phyloP scores from a whole-genome alignment of 2,888 invertebrate genomes.

The Pyrrhia umbra region DNA sequence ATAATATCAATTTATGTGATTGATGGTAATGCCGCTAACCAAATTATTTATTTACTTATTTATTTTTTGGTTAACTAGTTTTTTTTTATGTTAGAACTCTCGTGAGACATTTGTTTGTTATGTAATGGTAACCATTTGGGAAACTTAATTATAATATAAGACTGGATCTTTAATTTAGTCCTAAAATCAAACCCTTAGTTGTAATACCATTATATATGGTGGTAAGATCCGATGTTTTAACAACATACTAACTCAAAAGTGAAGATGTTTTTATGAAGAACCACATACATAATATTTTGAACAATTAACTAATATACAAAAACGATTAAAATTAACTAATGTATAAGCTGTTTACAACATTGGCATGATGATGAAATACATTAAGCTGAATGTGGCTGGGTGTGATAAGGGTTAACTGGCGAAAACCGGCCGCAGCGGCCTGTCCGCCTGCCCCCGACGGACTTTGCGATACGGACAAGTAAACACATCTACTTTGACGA shows the following conservation, averaged over 20 bases:
- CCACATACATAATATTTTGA: no score
- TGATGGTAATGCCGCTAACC: neutral
- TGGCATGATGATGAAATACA: constrained; percentile 72
- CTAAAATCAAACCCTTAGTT: no score
- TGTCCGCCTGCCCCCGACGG: constrained; percentile 73
- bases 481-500: constrained; percentile 62
- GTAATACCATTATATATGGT: no score
- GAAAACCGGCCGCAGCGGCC: constrained; percentile 69
- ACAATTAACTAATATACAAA: constrained; percentile 1
- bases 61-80: neutral
- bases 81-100: neutral
- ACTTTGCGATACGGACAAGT: constrained; percentile 64
- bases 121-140: no score
- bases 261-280: no score
- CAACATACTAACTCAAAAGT: no score
- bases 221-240: no score
- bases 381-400: constrained; percentile 59
- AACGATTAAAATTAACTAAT: neutral
- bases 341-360: constrained; percentile 41
- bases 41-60: neutral
- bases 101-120: neutral
- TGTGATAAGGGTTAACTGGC: constrained; percentile 70
- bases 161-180: no score
- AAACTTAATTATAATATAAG: no score
- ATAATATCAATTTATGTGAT: neutral